phyloP scores from a whole-genome alignment of 2,797 vertebrate species.

The Notolabrus celidotus region DNA sequence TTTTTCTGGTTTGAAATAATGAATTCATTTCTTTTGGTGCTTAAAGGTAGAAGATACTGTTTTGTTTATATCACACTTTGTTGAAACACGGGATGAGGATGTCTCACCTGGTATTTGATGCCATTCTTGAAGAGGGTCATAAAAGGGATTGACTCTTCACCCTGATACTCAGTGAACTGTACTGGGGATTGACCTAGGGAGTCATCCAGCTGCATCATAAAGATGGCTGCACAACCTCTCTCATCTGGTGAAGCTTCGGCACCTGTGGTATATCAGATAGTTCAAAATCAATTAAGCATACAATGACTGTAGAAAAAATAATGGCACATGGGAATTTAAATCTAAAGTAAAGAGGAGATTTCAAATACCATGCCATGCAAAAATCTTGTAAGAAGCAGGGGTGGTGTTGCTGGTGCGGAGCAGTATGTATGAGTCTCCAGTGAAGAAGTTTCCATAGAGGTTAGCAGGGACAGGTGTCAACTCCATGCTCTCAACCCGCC shows the following conservation, averaged over 20 bases:
- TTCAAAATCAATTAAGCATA: background rate
- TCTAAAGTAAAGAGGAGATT: background rate
- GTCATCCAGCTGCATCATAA: conserved; percentile 91
- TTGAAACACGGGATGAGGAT: background rate
- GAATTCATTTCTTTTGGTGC: no score
- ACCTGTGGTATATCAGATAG: conserved; percentile 76
- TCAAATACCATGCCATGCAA: conserved; percentile 91
- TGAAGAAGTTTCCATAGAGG: conserved; percentile 90
- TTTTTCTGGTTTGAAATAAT: no score
- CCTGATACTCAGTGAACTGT: conserved; percentile 91
- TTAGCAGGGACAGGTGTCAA: conserved; percentile 86
- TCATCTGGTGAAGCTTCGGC: conserved; percentile 89
- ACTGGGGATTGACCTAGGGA: conserved; percentile 82
- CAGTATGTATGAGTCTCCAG: conserved; percentile 91
- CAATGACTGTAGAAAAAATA: background rate
- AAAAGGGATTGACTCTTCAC: conserved; percentile 89
- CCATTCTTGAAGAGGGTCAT: conserved; percentile 91
- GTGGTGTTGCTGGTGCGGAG: conserved; percentile 83
- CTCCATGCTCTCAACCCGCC: conserved; percentile 94
- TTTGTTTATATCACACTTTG: background rate
- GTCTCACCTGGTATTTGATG: conserved; percentile 90
- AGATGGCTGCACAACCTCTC: conserved; percentile 89
- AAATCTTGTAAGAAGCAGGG: conserved; percentile 85
- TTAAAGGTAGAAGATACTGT: background rate
- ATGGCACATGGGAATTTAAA: no score